phyloP scores from a whole-genome alignment of 1,140 invertebrate genomes.

The Pseudomyrmex cubaensis region DNA sequence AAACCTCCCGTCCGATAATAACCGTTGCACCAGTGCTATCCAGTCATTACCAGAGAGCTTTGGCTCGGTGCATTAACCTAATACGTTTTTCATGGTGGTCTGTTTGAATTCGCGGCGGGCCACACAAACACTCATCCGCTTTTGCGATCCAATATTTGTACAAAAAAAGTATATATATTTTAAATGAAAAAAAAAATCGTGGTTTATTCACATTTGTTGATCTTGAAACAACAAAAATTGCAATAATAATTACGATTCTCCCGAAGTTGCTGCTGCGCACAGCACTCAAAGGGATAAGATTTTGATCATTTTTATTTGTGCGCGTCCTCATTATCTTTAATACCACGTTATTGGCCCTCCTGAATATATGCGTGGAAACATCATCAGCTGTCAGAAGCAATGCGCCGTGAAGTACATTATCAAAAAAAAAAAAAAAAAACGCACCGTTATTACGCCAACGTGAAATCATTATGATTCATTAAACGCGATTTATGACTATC shows the following conservation, averaged over 20 bases:
- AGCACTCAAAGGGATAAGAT: no score
- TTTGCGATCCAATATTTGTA: neutral
- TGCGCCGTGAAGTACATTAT: neutral
- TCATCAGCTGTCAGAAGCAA: conserved; percentile 12
- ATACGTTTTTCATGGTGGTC: conserved; percentile 78
- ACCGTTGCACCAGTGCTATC: conserved; percentile 65
- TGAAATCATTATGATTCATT: conserved; percentile 59
- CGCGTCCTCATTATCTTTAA: neutral
- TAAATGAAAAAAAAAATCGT: neutral
- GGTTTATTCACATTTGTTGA: no score
- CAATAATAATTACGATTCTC: no score
- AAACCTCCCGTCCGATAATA: conserved; percentile 69
- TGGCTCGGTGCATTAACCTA: conserved; percentile 72
- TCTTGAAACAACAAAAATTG: no score
- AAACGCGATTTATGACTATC: conserved; percentile 46
- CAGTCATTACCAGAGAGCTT: conserved; percentile 71
- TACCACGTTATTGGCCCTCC: neutral
- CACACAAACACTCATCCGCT: neutral
- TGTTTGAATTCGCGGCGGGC: conserved; percentile 12
- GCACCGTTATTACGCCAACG: conserved; percentile 28
- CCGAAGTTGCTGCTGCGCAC: no score
- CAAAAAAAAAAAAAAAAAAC: conserved; percentile 1
- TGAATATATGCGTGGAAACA: conserved; percentile 6
- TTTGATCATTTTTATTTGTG: neutral
- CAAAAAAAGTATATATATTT: neutral